Base-by-base conservation (phyloP, 2,888 invertebrate genomes). In the Chirona hameri region DNA sequence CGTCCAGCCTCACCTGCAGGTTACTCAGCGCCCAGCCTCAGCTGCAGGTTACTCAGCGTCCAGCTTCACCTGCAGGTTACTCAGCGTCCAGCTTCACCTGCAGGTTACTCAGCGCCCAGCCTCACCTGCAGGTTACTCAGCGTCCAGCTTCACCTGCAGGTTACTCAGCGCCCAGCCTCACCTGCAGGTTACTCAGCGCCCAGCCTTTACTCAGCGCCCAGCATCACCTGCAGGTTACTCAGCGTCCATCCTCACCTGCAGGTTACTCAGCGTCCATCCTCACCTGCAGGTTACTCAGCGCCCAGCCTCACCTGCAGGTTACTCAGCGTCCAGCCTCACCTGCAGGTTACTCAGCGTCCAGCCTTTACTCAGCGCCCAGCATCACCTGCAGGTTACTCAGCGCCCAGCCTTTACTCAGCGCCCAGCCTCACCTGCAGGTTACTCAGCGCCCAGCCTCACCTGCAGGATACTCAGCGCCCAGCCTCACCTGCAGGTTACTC, bases 151-250 rank as follows among this genome's bases (percentile, higher is more conserved):
- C n/a, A n/a, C n/a, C n/a, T n/a, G n/a, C n/a, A n/a, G n/a, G n/a
- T n/a, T n/a, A n/a, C n/a, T n/a, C n/a, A n/a, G n/a, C 2, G 39
- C 39, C 39, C 31, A 0, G 15, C 82, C 79, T 69, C 81, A 88
- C 89, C 87, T 88, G 88, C 46, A 89, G 85, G 69, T 87, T 86
- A 27, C 88, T 86, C 7, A 89, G 84, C 0, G 88, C 88, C 83
- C 87, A 87, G 29, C 89, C 89, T n/a, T n/a, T n/a, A n/a, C n/a
- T n/a, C n/a, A n/a, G n/a, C 2, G 39, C 39, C 39, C 31, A 0
- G 15, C 82, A 72, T 69, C 81, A 88, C 89, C 87, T 88, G 88
- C 46, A 89, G 85, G 69, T 87, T 86, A 27, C 88, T 86, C 7
- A 89, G 84, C 0, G 88, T 88, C 83, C 31, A 0, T 14, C 82